A percentile compares a stretch with the other conserved stretches of the same genome.
Conservation (phyloP, 2,888 invertebrate species). For the Metallyticus violacea region DNA sequence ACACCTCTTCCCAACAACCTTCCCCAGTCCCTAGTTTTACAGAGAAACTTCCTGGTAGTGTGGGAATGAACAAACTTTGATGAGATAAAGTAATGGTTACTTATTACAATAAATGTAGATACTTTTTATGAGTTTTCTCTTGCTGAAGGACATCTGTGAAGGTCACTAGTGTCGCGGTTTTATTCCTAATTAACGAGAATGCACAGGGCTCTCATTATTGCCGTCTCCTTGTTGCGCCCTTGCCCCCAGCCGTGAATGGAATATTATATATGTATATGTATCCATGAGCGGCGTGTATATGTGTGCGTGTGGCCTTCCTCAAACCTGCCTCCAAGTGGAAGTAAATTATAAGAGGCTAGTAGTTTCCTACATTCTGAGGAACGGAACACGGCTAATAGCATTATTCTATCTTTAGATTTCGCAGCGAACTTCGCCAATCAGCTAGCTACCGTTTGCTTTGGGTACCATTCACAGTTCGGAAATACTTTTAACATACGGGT, state of each 20-base stretch:
- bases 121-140: too few species aligned
- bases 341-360: not conserved
- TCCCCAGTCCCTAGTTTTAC: not conserved
- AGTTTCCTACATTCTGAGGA: not conserved
- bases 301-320: not conserved
- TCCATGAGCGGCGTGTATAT: not conserved
- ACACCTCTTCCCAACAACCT: too few species aligned
- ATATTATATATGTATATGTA: too few species aligned
- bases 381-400: too few species aligned
- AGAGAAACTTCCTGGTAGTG: not conserved
- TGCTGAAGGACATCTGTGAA: not conserved
- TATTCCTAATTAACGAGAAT: conserved; percentile 9
- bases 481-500: too few species aligned
- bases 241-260: conserved; percentile 3
- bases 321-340: not conserved
- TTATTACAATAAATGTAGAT: not conserved
- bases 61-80: too few species aligned
- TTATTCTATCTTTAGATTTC: too few species aligned
- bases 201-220: not conserved
- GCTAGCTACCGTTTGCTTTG: too few species aligned
- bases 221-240: conserved; percentile 2
- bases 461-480: too few species aligned
- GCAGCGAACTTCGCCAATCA: too few species aligned
- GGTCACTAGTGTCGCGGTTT: not conserved
- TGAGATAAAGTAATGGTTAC: not conserved